Conservation (phyloP, 2,888 invertebrate species). For the Frankliniella fusca region DNA sequence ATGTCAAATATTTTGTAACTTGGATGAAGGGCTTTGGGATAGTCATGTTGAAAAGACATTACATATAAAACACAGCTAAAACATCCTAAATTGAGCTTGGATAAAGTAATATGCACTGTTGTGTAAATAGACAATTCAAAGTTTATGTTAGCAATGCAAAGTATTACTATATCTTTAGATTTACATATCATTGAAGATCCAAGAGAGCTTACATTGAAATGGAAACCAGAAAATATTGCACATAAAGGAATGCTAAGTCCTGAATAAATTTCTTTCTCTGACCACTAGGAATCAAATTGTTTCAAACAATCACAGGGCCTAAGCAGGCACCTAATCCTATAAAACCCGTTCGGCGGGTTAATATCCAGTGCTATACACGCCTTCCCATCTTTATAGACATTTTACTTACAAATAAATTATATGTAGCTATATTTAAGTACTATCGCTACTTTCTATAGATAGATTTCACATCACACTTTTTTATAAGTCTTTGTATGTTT, state of each 20-base stretch:
- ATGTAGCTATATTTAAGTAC: constrained; percentile 23
- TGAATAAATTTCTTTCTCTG: constrained; percentile 13
- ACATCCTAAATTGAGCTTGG: neutral
- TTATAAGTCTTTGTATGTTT: constrained; percentile 27
- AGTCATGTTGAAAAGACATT: neutral
- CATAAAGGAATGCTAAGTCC: constrained; percentile 12
- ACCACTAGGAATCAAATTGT: neutral
- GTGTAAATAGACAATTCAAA: neutral
- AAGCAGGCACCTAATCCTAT: neutral
- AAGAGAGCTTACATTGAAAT: neutral
- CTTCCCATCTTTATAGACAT: constrained; percentile 1
- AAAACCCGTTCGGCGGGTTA: constrained; percentile 9
- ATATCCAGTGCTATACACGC: constrained; percentile 12
- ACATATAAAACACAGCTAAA: neutral
- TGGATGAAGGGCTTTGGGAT: too few relatives aligned
- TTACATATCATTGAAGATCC: neutral
- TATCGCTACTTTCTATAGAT: neutral
- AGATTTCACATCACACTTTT: constrained; percentile 24
- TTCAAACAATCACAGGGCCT: neutral
- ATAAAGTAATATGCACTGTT: neutral
- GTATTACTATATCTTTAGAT: neutral
- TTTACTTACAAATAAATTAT: constrained; percentile 27
- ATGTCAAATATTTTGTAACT: too few relatives aligned
- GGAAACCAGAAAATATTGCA: neutral
- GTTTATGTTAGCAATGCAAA: neutral